These are phyloP conservation scores for Cichladusa arquata DNA, from an alignment of 2,113 vertebrate genomes.

Conservation along the genomic window DNA sequence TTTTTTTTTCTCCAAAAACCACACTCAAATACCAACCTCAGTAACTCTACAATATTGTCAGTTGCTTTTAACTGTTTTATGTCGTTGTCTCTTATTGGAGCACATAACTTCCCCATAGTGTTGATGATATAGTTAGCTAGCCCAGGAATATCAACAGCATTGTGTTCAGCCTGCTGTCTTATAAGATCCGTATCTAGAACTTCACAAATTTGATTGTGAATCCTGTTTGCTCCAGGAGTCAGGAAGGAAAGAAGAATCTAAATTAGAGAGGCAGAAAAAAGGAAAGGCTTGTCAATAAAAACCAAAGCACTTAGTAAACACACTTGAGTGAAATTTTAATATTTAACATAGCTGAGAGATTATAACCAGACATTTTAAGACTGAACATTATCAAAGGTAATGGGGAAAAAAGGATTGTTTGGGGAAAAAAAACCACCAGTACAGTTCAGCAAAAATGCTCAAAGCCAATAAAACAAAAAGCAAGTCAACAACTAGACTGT, in stretches of 20 bases:
- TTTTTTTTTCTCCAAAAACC: not conserved
- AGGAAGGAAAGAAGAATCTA: conserved; percentile 91
- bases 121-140: conserved; percentile 87
- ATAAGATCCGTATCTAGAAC: conserved; percentile 91
- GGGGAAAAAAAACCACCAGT: not conserved
- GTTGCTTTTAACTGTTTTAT: conserved; percentile 84
- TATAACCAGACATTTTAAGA: not conserved
- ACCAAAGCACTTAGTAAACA: not conserved
- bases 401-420: not conserved
- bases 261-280: not conserved
- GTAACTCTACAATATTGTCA: conserved; percentile 77
- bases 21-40: conserved; percentile 70
- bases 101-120: conserved; percentile 91
- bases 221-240: conserved; percentile 86
- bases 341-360: not conserved
- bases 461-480: not conserved
- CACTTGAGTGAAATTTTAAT: not conserved
- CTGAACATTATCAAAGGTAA: not conserved
- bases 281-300: not conserved
- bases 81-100: conserved; percentile 85
- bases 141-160: conserved; percentile 86
- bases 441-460: not conserved
- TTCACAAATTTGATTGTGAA: conserved; percentile 90
- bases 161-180: conserved; percentile 87
- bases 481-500: not conserved